Base-by-base conservation (phyloP, 2,113 vertebrate genomes). In the Oriolus oriolus region DNA sequence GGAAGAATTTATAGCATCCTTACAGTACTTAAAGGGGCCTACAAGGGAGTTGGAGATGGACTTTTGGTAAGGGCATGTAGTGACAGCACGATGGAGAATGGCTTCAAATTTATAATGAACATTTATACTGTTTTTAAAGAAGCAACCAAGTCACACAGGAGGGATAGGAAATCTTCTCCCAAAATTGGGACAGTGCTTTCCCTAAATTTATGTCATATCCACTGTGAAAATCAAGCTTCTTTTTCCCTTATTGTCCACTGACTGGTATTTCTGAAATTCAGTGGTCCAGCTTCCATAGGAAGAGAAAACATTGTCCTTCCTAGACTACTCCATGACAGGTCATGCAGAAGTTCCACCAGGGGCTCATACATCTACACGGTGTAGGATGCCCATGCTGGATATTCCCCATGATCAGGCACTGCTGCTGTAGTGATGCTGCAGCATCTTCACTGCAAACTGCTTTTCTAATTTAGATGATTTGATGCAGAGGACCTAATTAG, bases 121-220 rank as follows among this genome's bases (percentile, higher is more conserved):
- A 31, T 50, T 47, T 60, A 24, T 31, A 27, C 2, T 5, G 4
- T 28, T 66, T 75, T 79, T 61, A 60, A 89, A n/a, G 19, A 75
- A 79, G n/a, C 5, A 70, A 16, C 19, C 4, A 45, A 59, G 11
- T 70, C 15, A 60, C 35, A 37, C 20, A 41, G 19, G 16, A 78
- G 8, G 4, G 10, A 31, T 22, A 63, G 24, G 45, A 65, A 74
- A 41, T 74, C 5, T 39, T 61, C 16, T 89, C 8, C 16, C 4
- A 41, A 60, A 60, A 65, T 0, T 50, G 10, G 4, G 14, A 6
- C 23, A 47, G 4, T 41, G 5, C 0, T 52, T 56, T 47, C 26
- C 5, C 22, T 70, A 39, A 47, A 19, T 56, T 74, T 83, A 6
- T 45, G 23, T 75, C 50, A 60, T 27, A 37, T 42, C 7, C 56